Base-by-base conservation (phyloP, 2,888 invertebrate species). In the Epinotia brunnichana region DNA sequence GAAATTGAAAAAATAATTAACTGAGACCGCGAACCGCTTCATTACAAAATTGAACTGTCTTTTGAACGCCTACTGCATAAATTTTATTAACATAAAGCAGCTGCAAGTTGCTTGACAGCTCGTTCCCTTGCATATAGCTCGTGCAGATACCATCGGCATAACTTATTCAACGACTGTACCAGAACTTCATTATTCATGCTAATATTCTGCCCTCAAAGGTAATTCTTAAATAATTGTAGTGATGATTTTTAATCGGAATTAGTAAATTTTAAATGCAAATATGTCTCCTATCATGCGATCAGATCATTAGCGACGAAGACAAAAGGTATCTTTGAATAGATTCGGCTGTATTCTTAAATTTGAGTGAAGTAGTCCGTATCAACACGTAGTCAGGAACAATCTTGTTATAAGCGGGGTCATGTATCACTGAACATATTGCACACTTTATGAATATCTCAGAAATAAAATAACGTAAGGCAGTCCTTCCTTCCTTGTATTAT, bases 1-100 rank as follows among this genome's bases (percentile, higher is more conserved):
- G 85, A 87, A 88, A 90, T 90, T 90, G 87, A 89, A 90, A 91
- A 88, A 87, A 87, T 88, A 89, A 90, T 89, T 90, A 89, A 87
- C 83, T 75, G 77, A 78, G 83, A 86, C 81, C 83, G 78, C 81
- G 82, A 80, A 88, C 84, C 79, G 82, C 87, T 88, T 88, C 82
- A 87, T 90, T 87, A 87, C 87, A 83, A 87, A 86, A 87, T 85
- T 85, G 85, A 85, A 86, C 85, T 87, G 84, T 87, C 84, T 86
- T 86, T 82, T 83, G 76, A 82, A 85, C 84, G 85, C 84, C 84
- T 84, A 84, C 85, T 80, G 83, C 81, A 83, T 87, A 82, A 76
- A 83, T 85, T 79, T 79, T 76, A 81, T 79, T 78, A 77, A 74
- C 76, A 78, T 76, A 77, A 76, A 69, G 76, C 70, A 70, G 74